Percentiles rank a stretch among this genome's conserved stretches.
These are phyloP conservation scores for Notolabrus celidotus DNA, from an alignment of 2,797 vertebrate species.

Conservation along the genomic window DNA sequence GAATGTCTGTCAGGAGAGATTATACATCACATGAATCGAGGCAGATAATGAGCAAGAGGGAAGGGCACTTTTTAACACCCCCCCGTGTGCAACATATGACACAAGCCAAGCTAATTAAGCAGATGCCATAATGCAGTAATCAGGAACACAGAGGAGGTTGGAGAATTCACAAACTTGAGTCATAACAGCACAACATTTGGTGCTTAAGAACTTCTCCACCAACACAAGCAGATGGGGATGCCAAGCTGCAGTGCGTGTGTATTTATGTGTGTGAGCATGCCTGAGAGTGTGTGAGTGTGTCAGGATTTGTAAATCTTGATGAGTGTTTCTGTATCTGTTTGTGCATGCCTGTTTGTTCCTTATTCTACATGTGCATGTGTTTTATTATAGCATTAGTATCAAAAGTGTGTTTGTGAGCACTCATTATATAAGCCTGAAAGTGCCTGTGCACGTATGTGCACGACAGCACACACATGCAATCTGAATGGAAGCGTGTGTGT, in stretches of 20 bases:
- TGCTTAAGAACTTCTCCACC: constrained; percentile 82
- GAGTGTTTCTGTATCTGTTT: constrained; percentile 28
- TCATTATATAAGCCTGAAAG: background rate
- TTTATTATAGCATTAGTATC: constrained; percentile 37
- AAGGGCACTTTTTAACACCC: constrained; percentile 84
- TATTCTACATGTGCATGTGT: constrained; percentile 25
- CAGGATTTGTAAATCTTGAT: constrained; percentile 50
- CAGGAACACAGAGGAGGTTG: constrained; percentile 81
- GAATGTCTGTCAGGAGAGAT: constrained; percentile 84
- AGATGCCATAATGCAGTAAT: constrained; percentile 86
- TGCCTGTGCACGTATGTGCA: constrained; percentile 4
- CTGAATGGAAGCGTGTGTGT: constrained; percentile 40
- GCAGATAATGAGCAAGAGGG: constrained; percentile 84
- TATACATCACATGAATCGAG: constrained; percentile 83
- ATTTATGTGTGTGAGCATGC: constrained; percentile 60
- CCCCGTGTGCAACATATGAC: constrained; percentile 83
- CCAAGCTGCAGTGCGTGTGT: constrained; percentile 71
- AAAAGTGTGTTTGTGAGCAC: constrained; percentile 29
- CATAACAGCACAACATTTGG: constrained; percentile 82
- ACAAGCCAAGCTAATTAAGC: constrained; percentile 86
- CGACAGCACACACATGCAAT: constrained; percentile 11
- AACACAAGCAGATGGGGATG: constrained; percentile 78
- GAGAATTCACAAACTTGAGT: constrained; percentile 83
- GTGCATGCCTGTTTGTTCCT: constrained; percentile 17
- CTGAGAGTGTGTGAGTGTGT: constrained; percentile 28